phyloP scores from a whole-genome alignment of 1,140 invertebrate genomes.

The Polypedilum vanderplanki region DNA sequence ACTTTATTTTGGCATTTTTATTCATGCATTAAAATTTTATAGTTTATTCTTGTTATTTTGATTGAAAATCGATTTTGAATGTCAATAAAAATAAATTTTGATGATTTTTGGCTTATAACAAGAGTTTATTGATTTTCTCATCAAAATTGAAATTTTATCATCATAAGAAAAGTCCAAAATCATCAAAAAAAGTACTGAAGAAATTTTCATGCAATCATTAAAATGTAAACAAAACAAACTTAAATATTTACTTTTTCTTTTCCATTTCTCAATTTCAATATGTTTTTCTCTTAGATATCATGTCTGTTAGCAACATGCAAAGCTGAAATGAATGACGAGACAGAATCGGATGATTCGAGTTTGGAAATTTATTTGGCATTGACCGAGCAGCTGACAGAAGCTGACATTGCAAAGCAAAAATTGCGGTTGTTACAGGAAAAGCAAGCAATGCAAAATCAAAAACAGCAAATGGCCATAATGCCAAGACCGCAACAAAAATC shows the following conservation, averaged over 20 bases:
- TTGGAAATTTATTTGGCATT: conserved; percentile 48
- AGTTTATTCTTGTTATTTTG: conserved; percentile 36
- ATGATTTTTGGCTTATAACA: conserved; percentile 33
- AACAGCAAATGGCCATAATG: conserved; percentile 30
- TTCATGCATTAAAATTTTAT: too few relatives aligned
- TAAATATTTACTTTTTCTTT: too few relatives aligned
- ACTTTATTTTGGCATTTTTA: too few relatives aligned
- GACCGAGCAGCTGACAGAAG: conserved; percentile 29
- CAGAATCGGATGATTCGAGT: conserved; percentile 48
- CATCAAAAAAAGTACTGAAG: too few relatives aligned
- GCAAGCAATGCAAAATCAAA: conserved; percentile 36
- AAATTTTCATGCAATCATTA: too few relatives aligned
- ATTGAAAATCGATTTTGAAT: conserved; percentile 37
- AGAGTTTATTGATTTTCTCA: neutral
- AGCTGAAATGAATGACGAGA: conserved; percentile 39
- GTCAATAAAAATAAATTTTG: conserved; percentile 27
- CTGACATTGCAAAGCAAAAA: conserved; percentile 29
- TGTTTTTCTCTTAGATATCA: conserved; percentile 25
- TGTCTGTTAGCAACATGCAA: conserved; percentile 37
- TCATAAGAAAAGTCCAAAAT: too few relatives aligned
- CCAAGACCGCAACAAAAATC: conserved; percentile 23
- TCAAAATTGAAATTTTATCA: too few relatives aligned
- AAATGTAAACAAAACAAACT: too few relatives aligned
- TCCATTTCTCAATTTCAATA: too few relatives aligned
- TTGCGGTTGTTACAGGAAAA: conserved; percentile 40